Base-by-base conservation (phyloP, 2,888 invertebrate genomes). In the Drosophila neoperkinsi region DNA sequence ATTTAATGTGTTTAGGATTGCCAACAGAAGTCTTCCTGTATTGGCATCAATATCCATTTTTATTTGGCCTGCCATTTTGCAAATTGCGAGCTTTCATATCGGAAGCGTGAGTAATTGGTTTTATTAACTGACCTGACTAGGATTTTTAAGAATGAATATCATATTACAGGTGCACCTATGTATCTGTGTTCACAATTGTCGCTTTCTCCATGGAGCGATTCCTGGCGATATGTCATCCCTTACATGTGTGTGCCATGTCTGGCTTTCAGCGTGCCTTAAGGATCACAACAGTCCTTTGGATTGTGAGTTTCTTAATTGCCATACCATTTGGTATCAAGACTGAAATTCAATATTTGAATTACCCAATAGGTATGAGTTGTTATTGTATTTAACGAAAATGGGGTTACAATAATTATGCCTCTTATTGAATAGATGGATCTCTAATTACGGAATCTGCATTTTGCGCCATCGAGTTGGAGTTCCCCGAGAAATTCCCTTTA, bases 141-240 rank as follows among this genome's bases (percentile, higher is more conserved):
- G 18, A n/a, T 43, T 25, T n/a, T 30, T 18, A 6, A 52, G 21
- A 4, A 16, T 41, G 2, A 58, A 11, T 16, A 18, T 25, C 13
- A 1, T 49, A 10, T 58, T 57, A 11, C 94, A 97, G 97, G 93
- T 97, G 97, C 0, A 96, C 97, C 0, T 98, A 98, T 93, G 97
- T 97, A 1, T 98, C 98, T 1, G 97, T 98, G 57, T 94, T 98
- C 90, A 98, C 98, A 31, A 98, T 98, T 82, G 97, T 98, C 52
- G 97, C 97, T 4, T 98, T 98, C 94, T 98, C 98, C 0, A 95
- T 97, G 93, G 98, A 98, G 94, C 95, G 98, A 51, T 97, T 98
- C 94, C 94, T 98, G 79, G 98, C 98, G 38, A 98, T 98, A 90
- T 98, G 98, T 91, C 97, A 98, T 92, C 98, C 98, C 0, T 94